These are phyloP conservation scores for Prunella strophiata DNA, from an alignment of 2,797 vertebrate species.

Conservation along the genomic window DNA sequence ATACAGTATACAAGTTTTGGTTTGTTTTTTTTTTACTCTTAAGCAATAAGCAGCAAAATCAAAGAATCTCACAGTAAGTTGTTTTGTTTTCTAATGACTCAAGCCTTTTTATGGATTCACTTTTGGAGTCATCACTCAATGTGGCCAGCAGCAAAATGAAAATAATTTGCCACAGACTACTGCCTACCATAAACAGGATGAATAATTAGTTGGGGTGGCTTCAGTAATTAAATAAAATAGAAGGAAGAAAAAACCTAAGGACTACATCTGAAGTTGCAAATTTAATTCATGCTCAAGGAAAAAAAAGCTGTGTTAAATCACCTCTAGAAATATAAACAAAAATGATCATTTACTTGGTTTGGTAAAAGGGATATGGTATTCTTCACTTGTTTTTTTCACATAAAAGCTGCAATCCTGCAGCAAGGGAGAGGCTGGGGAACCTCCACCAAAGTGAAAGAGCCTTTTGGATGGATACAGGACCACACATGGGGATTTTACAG, in stretches of 20 bases:
- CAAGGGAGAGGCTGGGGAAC: not conserved
- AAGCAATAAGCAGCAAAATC: conserved; percentile 63
- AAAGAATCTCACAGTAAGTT: conserved; percentile 51
- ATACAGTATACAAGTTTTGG: not conserved
- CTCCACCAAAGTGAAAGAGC: not conserved
- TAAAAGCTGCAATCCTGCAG: not conserved
- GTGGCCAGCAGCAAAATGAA: conserved; percentile 64
- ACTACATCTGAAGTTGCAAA: conserved; percentile 16
- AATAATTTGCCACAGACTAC: conserved; percentile 57
- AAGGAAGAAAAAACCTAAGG: not conserved
- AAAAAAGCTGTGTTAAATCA: not conserved
- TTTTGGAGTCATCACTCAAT: conserved; percentile 33
- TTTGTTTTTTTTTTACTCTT: conserved; percentile 18
- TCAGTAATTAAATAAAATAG: conserved; percentile 27
- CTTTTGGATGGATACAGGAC: conserved; percentile 18
- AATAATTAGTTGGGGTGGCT: conserved; percentile 62
- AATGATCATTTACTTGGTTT: not conserved
- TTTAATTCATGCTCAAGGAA: not conserved
- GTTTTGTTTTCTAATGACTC: conserved; percentile 64
- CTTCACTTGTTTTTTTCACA: not conserved
- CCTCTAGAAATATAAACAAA: conserved; percentile 16
- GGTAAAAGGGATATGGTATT: not conserved
- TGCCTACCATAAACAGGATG: conserved; percentile 52
- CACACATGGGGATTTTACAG: conserved; percentile 36
- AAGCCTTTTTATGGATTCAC: conserved; percentile 44